phyloP scores from a whole-genome alignment of 2,797 vertebrate species.

The Chrosomus eos region DNA sequence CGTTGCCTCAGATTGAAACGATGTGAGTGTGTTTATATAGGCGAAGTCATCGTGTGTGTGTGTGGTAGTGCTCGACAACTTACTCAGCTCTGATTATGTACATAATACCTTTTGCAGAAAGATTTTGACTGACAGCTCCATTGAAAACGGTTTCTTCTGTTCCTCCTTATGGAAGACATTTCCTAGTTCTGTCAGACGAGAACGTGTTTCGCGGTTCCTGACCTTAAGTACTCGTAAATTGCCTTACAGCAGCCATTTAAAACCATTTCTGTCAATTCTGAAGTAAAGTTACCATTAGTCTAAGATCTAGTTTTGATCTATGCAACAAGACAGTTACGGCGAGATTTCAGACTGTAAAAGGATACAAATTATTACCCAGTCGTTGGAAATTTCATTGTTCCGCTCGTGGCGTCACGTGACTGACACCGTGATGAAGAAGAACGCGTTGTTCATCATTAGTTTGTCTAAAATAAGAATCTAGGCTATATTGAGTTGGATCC shows the following conservation, averaged over 20 bases:
- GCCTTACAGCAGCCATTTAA: slow-evolving; percentile 1
- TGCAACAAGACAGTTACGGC: not conserved
- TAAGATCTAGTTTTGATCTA: slow-evolving; percentile 8
- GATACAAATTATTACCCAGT: not conserved
- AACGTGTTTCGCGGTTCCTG: not conserved
- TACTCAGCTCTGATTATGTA: slow-evolving; percentile 42
- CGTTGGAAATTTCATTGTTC: not conserved
- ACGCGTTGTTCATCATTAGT: not conserved
- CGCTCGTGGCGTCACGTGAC: not conserved
- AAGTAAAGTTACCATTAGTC: not conserved
- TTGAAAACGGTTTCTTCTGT: slow-evolving; percentile 10
- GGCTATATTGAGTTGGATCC: slow-evolving; percentile 3
- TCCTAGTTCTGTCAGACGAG: slow-evolving; percentile 20
- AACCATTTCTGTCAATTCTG: slow-evolving; percentile 21
- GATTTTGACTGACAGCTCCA: slow-evolving; percentile 33
- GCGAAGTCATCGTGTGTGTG: slow-evolving; percentile 23
- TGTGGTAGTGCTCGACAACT: slow-evolving; percentile 11
- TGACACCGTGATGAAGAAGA: not conserved
- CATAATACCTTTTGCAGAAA: slow-evolving; percentile 3
- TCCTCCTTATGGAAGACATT: slow-evolving; percentile 16
- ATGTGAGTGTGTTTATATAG: slow-evolving; percentile 10
- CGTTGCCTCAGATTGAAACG: not conserved
- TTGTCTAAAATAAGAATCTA: not conserved
- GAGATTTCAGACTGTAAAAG: not conserved
- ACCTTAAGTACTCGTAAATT: slow-evolving; percentile 28